Percentiles rank a stretch among this genome's conserved stretches.
phyloP scores from a whole-genome alignment of 1,140 invertebrate species.

The Diprion similis region DNA sequence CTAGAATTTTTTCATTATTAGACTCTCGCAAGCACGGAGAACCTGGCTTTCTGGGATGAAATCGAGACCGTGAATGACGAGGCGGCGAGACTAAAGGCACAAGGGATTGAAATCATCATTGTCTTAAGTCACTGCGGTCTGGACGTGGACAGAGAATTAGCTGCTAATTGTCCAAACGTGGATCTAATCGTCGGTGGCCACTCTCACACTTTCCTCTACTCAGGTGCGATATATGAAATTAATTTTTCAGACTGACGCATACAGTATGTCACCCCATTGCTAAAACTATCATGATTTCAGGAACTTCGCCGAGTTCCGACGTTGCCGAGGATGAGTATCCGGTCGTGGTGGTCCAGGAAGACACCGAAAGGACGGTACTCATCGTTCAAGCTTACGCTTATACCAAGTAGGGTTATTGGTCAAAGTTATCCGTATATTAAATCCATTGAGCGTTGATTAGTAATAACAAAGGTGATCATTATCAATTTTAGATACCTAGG shows the following conservation, averaged over 20 bases:
- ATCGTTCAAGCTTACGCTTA: constrained; percentile 75
- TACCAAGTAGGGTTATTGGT: constrained; percentile 59
- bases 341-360: constrained; percentile 65
- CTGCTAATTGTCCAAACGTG: constrained; percentile 68
- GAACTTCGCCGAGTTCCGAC: constrained; percentile 58
- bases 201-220: constrained; percentile 81
- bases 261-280: neutral
- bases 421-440: neutral
- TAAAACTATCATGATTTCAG: neutral
- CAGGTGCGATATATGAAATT: constrained; percentile 43
- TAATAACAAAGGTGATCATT: neutral
- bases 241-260: neutral
- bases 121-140: constrained; percentile 82
- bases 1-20: constrained; percentile 33
- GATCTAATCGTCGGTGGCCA: constrained; percentile 89
- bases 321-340: constrained; percentile 70
- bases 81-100: constrained; percentile 65
- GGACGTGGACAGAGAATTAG: constrained; percentile 74
- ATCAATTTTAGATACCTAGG: constrained; percentile 69
- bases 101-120: constrained; percentile 78
- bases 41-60: constrained; percentile 72
- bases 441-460: neutral
- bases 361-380: constrained; percentile 67
- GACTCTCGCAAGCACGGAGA: constrained; percentile 67
- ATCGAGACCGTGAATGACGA: constrained; percentile 70